Conservation (phyloP, 2,888 invertebrate genomes). For the Esperia sulphurella region DNA sequence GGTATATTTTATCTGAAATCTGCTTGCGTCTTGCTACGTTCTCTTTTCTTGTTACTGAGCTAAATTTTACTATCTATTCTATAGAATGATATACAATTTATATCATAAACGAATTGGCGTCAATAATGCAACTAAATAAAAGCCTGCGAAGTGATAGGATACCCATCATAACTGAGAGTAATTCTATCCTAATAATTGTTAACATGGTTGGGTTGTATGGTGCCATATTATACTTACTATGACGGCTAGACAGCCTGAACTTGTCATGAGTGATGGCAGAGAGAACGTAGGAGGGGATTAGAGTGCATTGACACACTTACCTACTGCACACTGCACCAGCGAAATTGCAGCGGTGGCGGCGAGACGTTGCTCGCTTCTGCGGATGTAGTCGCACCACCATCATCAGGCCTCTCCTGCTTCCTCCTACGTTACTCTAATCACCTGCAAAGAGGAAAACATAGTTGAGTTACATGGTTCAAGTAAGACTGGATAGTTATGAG, state of each 20-base stretch:
- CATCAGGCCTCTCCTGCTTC: conserved; percentile 41
- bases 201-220: not conserved
- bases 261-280: conserved; percentile 68
- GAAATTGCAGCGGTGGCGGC: conserved; percentile 62
- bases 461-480: conserved; percentile 37
- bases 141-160: too few species aligned
- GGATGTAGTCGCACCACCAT: conserved; percentile 48
- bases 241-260: conserved; percentile 55
- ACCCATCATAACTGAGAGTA: too few species aligned
- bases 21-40: too few species aligned
- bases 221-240: conserved; percentile 10
- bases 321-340: conserved; percentile 70
- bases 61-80: too few species aligned
- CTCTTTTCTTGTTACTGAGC: too few species aligned
- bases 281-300: conserved; percentile 60
- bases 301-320: conserved; percentile 78
- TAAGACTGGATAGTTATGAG: conserved; percentile 49
- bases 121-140: too few species aligned
- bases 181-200: not conserved
- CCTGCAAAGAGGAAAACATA: conserved; percentile 25
- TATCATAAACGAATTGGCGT: too few species aligned
- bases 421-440: conserved; percentile 18
- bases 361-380: conserved; percentile 54
- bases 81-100: too few species aligned
- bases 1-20: too few species aligned